A percentile compares a stretch with the other conserved stretches of the same genome.
phyloP scores from a whole-genome alignment of 2,113 vertebrate species.

The Ciconia stormi region DNA sequence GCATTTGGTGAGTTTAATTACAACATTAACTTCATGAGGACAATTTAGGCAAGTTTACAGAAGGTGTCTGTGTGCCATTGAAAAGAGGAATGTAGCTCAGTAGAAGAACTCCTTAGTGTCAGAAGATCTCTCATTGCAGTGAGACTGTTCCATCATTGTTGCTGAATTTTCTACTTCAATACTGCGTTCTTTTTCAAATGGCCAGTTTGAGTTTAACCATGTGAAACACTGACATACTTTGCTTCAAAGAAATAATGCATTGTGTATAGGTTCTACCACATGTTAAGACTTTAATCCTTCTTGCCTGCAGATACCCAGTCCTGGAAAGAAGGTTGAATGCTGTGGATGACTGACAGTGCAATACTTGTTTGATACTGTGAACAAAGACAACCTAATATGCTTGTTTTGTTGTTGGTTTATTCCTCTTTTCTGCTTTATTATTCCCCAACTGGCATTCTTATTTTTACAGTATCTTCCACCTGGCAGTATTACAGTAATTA shows the following conservation, averaged over 20 bases:
- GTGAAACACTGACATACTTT: background rate
- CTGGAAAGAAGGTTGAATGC: background rate
- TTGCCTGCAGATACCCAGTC: background rate
- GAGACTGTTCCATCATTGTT: background rate
- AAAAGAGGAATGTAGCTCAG: background rate
- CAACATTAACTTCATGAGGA: background rate
- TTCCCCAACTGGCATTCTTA: background rate
- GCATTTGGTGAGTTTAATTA: background rate
- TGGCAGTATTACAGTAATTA: background rate
- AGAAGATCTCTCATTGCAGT: background rate
- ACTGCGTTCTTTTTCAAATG: background rate
- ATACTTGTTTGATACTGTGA: background rate
- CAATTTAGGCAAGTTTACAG: background rate
- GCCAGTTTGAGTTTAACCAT: background rate
- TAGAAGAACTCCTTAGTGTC: background rate
- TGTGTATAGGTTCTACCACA: background rate
- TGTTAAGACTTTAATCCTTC: background rate
- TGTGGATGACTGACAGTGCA: background rate
- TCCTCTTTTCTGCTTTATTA: background rate
- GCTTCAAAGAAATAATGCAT: background rate
- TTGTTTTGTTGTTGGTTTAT: background rate
- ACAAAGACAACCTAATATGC: background rate
- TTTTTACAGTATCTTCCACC: background rate
- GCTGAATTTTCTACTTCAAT: background rate
- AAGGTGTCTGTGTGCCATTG: background rate